phyloP scores from a whole-genome alignment of 2,888 invertebrate species.

The Ferrisia virgata region DNA sequence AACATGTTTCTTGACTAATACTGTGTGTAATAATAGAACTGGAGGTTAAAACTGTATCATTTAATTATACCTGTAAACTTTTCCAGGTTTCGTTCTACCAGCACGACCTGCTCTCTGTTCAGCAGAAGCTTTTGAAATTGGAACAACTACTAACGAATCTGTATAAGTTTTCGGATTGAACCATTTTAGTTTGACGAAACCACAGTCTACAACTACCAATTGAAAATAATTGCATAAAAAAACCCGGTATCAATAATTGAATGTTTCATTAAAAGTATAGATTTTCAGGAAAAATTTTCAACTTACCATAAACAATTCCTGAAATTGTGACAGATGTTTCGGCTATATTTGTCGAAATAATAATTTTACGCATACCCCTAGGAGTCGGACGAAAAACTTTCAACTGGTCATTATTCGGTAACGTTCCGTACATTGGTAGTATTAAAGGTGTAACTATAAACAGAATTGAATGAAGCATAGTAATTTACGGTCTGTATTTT shows the following conservation, averaged over 20 bases:
- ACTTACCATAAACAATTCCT: conserved; percentile 81
- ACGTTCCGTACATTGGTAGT: conserved; percentile 82
- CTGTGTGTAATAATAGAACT: too few species aligned
- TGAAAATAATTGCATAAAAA: conserved; percentile 44
- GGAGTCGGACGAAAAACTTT: conserved; percentile 76
- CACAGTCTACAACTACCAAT: conserved; percentile 83
- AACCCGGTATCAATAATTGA: neutral
- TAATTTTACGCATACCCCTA: conserved; percentile 76
- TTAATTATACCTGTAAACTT: conserved; percentile 67
- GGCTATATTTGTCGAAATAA: conserved; percentile 93
- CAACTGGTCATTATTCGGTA: conserved; percentile 81
- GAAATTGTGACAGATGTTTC: conserved; percentile 95
- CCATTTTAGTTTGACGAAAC: conserved; percentile 91
- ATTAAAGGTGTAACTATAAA: conserved; percentile 38
- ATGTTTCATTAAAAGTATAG: neutral
- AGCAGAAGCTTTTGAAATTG: conserved; percentile 84
- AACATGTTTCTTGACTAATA: too few species aligned
- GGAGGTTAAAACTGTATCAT: too few species aligned
- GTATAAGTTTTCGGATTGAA: conserved; percentile 80
- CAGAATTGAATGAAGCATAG: neutral
- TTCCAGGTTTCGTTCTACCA: conserved; percentile 79
- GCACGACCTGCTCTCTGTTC: conserved; percentile 89
- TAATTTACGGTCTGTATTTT: neutral
- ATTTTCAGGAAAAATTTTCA: conserved; percentile 52
- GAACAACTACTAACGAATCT: conserved; percentile 76